Evolutionary conservation across 1,140 invertebrate genomes (phyloP).

Genomic region (Branchinecta lynchi): DNA sequence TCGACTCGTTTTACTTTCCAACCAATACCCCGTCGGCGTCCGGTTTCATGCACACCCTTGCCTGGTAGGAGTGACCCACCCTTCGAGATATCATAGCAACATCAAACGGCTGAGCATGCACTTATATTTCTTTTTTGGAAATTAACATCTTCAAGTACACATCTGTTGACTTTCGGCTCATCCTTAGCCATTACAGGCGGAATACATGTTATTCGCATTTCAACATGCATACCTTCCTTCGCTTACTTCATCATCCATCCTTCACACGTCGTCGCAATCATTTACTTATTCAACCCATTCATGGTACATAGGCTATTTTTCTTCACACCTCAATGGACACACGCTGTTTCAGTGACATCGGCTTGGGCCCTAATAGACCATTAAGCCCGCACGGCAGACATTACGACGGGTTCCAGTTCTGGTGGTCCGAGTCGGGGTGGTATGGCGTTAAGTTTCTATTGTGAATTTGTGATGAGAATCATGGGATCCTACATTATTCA

Average conservation of each 20-base stretch:
- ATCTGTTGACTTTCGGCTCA: too few species aligned
- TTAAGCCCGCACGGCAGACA: conserved; percentile 3
- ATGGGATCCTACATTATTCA: background rate
- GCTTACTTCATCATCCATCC: conserved; percentile 7
- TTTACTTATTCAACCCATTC: conserved; percentile 12
- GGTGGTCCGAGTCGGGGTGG: background rate
- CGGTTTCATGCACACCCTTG: too few species aligned
- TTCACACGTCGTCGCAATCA: conserved; percentile 8
- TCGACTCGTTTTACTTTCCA: too few species aligned
- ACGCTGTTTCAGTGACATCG: conserved; percentile 9
- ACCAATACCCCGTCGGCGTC: too few species aligned
- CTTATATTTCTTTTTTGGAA: too few species aligned
- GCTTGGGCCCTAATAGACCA: background rate
- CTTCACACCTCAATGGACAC: conserved; percentile 6
- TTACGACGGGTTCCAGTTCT: background rate
- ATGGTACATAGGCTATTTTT: conserved; percentile 9
- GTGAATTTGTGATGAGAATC: background rate
- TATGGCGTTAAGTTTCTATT: background rate
- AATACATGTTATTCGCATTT: too few species aligned
- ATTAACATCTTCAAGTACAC: too few species aligned
- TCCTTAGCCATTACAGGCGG: too few species aligned
- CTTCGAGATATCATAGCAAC: too few species aligned
- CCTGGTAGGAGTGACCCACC: too few species aligned
- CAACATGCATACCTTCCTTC: too few species aligned
- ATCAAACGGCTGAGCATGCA: too few species aligned